Conservation (phyloP, 1,140 invertebrate genomes). For the Brevipalpus yothersi region DNA sequence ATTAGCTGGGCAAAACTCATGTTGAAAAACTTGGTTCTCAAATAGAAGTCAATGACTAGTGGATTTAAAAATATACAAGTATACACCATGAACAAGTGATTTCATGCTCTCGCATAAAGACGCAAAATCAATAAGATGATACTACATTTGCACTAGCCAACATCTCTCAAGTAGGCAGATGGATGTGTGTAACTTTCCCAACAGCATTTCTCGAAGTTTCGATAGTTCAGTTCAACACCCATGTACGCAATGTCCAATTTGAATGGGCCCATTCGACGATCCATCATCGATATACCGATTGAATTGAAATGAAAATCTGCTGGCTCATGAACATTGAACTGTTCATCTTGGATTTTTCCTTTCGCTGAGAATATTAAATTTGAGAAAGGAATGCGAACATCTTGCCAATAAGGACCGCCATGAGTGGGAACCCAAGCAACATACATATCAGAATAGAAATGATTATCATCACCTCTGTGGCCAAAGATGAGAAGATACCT, state of each 20-base stretch:
- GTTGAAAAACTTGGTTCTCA: too few relatives aligned
- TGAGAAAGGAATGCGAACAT: conserved; percentile 72
- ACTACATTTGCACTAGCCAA: too few relatives aligned
- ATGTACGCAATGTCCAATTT: conserved; percentile 79
- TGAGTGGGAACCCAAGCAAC: conserved; percentile 59
- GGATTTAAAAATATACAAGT: too few relatives aligned
- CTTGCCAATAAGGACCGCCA: conserved; percentile 91
- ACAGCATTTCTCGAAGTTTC: background rate
- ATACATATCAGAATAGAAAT: conserved; percentile 59
- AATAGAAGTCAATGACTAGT: too few relatives aligned
- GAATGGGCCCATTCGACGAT: conserved; percentile 52
- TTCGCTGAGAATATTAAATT: conserved; percentile 60
- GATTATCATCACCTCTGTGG: conserved; percentile 37
- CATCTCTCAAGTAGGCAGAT: background rate
- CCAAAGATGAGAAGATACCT: conserved; percentile 52
- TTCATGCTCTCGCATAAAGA: too few relatives aligned
- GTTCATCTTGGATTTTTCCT: conserved; percentile 62
- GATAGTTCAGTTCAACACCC: conserved; percentile 46
- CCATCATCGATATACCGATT: conserved; percentile 54
- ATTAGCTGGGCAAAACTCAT: too few relatives aligned
- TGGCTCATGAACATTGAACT: conserved; percentile 30
- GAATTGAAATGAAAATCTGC: conserved; percentile 34
- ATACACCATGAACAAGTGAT: too few relatives aligned
- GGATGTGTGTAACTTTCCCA: background rate
- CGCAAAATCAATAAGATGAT: too few relatives aligned